A percentile compares a stretch with the other conserved stretches of the same genome.
These are phyloP conservation scores for Cyprinodon tularosa DNA, from an alignment of 2,113 vertebrate genomes.

Conservation along the genomic window DNA sequence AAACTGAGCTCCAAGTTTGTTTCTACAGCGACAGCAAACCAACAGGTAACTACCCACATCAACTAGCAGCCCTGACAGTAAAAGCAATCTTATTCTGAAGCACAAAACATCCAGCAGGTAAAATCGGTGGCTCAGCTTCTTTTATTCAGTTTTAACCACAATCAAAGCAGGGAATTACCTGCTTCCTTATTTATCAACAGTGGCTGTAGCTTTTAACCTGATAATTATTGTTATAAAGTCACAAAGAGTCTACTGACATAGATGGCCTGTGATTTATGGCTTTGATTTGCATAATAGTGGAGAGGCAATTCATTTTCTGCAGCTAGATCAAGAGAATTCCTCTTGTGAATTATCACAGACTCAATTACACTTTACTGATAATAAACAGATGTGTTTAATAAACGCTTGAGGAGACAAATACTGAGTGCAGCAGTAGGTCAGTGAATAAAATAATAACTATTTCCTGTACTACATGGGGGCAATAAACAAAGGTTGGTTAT, in stretches of 20 bases:
- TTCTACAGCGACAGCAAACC: slow-evolving; percentile 1
- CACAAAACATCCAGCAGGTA: background rate
- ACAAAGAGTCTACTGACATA: slow-evolving; percentile 39
- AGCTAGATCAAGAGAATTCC: slow-evolving; percentile 7
- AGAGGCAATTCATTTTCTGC: slow-evolving; percentile 46
- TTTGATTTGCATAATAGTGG: slow-evolving; percentile 37
- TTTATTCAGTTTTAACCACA: background rate
- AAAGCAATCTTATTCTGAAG: slow-evolving; percentile 1
- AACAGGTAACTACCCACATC: slow-evolving; percentile 47
- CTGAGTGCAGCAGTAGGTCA: background rate
- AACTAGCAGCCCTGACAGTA: slow-evolving; percentile 42
- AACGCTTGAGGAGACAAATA: background rate
- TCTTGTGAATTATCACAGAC: slow-evolving; percentile 28
- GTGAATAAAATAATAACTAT: background rate
- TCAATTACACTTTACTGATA: background rate
- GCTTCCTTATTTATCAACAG: slow-evolving; percentile 27
- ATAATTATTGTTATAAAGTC: slow-evolving; percentile 56
- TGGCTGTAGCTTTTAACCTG: slow-evolving; percentile 47
- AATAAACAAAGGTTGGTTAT: background rate
- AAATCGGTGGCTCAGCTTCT: background rate
- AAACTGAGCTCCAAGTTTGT: slow-evolving; percentile 31
- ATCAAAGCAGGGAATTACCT: slow-evolving; percentile 28
- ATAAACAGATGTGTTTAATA: slow-evolving; percentile 29
- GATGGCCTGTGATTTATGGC: slow-evolving; percentile 62
- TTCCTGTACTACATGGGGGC: background rate